Base-by-base conservation (phyloP, 2,797 vertebrate genomes). In the Anolis apletophallus region DNA sequence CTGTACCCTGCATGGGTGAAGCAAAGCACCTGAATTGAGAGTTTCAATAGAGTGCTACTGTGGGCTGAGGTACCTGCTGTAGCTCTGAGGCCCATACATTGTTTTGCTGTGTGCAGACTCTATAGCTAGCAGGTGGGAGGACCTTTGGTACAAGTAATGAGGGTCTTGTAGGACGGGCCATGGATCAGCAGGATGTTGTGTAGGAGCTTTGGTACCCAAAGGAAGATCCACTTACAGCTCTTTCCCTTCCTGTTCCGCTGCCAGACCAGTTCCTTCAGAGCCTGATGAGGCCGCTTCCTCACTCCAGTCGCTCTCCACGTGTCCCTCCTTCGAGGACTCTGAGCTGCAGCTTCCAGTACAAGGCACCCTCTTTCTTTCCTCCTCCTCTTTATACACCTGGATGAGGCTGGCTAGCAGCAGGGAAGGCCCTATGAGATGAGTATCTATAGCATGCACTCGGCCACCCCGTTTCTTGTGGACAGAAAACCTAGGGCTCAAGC, bases 381-480 rank as follows among this genome's bases (percentile, higher is more conserved):
- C 80, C 23, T 91, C 85, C 83, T 95, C 89, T 29, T 61, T 19
- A 2, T 94, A 94, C 87, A 96, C 94, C 81, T 97, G 97, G 84
- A 97, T 72, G 1, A 98, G 88, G 57, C 97, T 95, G 0, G 97
- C 96, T 85, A 98, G 94, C 61, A 97, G 92, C 90, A 97, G 90
- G 0, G 98, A 96, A 1, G 97, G 93, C 17, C 96, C 95, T 26
- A 97, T 92, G 34, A 97, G 94, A 17, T 97, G 97, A 68, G 96
- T 74, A 23, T 97, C 95, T 0, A 96, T 92, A 55, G 90, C 85
- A 78, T 80, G 93, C 0, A 26, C 91, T 94, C 0, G 91, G 89
- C 14, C 92, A 88, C 13, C 5, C 1, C 1, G 59, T 32, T 90
- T 93, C 7, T 90, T 93, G 14, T 94, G 93, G 69, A 98, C 97